A percentile compares a stretch with the other conserved stretches of the same genome.
Evolutionary conservation across 2,113 vertebrate genomes (phyloP).

Genomic region (Rattus norvegicus): DNA sequence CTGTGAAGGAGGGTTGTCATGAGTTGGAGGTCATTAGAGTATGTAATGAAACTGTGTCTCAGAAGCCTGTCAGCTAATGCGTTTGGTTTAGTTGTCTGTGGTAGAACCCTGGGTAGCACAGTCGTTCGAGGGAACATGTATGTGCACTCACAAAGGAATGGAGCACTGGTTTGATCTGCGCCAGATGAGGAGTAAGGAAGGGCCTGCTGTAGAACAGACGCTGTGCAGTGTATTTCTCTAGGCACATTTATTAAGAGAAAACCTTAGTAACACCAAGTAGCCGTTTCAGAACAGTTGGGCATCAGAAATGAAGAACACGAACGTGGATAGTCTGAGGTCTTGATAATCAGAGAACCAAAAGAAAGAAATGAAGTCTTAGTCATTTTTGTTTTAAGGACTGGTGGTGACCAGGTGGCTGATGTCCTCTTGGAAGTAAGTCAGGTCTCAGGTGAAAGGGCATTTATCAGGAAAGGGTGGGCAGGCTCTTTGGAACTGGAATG

Average conservation of each 20-base stretch:
- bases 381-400: neutral
- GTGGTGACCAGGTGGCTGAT: neutral
- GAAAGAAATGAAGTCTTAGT: neutral
- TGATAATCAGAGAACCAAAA: neutral
- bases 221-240: neutral
- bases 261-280: neutral
- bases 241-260: neutral
- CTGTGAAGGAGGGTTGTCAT: neutral
- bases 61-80: neutral
- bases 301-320: neutral
- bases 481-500: neutral
- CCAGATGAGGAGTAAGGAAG: neutral
- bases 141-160: neutral
- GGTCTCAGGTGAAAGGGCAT: neutral
- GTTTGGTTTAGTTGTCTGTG: neutral
- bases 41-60: neutral
- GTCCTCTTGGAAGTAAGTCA: neutral
- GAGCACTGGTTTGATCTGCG: neutral
- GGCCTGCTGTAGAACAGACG: no score
- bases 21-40: neutral
- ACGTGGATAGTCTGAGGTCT: neutral
- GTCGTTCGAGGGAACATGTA: neutral
- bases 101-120: neutral
- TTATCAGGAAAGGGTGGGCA: neutral
- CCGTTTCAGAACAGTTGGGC: neutral